phyloP scores from a whole-genome alignment of 2,888 invertebrate genomes.

The Chloroclysta siterata region DNA sequence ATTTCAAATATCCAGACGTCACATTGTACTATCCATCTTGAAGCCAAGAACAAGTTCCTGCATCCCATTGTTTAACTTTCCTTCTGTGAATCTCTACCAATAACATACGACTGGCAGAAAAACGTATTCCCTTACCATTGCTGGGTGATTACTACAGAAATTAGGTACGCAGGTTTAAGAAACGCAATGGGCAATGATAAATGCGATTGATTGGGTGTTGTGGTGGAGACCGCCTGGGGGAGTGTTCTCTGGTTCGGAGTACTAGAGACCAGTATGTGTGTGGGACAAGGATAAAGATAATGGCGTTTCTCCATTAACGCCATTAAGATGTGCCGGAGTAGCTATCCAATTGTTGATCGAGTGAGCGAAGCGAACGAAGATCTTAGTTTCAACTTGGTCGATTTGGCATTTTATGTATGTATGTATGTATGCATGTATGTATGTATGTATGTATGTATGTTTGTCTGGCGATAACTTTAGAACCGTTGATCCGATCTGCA shows the following conservation, averaged over 20 bases:
- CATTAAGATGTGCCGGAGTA: too few species aligned
- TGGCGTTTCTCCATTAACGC: too few species aligned
- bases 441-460: too few species aligned
- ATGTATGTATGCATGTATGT: too few species aligned
- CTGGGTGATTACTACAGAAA: neutral
- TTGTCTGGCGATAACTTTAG: too few species aligned
- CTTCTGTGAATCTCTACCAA: conserved; percentile 30
- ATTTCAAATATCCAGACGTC: conserved; percentile 1
- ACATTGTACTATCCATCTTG: conserved; percentile 6
- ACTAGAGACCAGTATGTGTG: conserved; percentile 1
- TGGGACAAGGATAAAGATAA: neutral
- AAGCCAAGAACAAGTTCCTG: conserved; percentile 32
- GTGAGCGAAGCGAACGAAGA: too few species aligned
- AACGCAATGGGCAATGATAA: conserved; percentile 10
- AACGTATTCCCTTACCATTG: conserved; percentile 18
- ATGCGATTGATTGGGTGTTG: conserved; percentile 5
- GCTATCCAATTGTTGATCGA: too few species aligned
- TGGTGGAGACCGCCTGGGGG: conserved; percentile 9
- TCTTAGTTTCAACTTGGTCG: too few species aligned
- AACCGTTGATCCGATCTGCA: too few species aligned
- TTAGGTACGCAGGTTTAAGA: neutral
- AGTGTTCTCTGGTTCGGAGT: conserved; percentile 7
- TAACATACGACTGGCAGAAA: conserved; percentile 8
- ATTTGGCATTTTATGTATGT: too few species aligned
- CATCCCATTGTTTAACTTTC: conserved; percentile 39